Percentiles rank a stretch among this genome's conserved stretches.
These are phyloP conservation scores for Drosophila sp. DNA, from an alignment of 1,140 invertebrate species.

Conservation along the genomic window DNA sequence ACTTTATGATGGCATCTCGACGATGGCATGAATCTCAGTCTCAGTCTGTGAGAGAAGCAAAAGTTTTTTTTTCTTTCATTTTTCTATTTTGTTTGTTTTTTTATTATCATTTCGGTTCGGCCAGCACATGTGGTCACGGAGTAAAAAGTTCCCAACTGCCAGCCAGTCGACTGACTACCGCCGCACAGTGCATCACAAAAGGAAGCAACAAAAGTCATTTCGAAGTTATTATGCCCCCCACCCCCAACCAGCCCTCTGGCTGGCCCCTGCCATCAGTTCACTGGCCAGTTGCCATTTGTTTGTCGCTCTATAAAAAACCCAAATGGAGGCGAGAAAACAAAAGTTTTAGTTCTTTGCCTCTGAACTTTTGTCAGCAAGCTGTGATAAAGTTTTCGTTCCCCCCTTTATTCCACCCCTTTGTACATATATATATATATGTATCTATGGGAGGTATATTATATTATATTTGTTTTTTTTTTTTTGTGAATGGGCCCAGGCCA, in stretches of 20 bases:
- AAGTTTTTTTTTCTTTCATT: constrained; percentile 28
- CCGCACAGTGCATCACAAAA: constrained; percentile 57
- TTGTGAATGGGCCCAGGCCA: constrained; percentile 35
- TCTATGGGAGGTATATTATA: constrained; percentile 26
- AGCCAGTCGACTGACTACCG: constrained; percentile 14
- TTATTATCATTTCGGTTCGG: constrained; percentile 10
- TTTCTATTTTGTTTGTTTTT: constrained; percentile 13
- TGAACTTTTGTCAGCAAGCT: constrained; percentile 68
- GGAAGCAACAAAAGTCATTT: constrained; percentile 78
- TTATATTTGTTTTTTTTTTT: constrained; percentile 39
- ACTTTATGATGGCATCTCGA: constrained; percentile 71
- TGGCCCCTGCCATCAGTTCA: constrained; percentile 6
- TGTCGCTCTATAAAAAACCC: constrained; percentile 62
- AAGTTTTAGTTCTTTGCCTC: constrained; percentile 65
- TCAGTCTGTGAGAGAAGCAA: constrained; percentile 38
- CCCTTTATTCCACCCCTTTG: constrained; percentile 2
- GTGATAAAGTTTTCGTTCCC: constrained; percentile 54
- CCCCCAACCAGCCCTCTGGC: background rate
- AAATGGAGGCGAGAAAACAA: constrained; percentile 69
- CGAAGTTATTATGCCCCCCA: constrained; percentile 67
- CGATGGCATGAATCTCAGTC: constrained; percentile 65
- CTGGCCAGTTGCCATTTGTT: constrained; percentile 62
- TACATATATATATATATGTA: too few species aligned
- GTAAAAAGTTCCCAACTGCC: constrained; percentile 50
- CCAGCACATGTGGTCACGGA: constrained; percentile 71